Percentiles rank a stretch among this genome's conserved stretches.
phyloP scores from a whole-genome alignment of 2,888 invertebrate species.

The Tipula unca region DNA sequence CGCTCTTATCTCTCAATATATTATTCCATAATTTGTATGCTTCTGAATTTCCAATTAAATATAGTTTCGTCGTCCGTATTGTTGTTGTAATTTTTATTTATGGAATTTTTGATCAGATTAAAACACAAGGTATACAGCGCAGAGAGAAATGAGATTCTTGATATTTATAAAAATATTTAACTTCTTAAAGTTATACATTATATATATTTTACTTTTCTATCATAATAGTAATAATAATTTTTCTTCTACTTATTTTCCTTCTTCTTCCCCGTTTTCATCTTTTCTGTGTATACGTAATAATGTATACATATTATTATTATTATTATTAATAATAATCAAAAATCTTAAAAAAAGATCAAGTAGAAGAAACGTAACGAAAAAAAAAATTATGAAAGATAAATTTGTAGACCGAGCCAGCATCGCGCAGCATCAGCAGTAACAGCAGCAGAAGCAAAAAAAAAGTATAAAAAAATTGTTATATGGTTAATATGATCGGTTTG shows the following conservation, averaged over 20 bases:
- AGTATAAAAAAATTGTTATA: not conserved
- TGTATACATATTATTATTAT: not conserved
- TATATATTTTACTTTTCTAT: not conserved
- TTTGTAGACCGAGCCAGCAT: not conserved
- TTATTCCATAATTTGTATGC: not conserved
- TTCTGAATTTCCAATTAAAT: constrained; percentile 3
- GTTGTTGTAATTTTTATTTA: not conserved
- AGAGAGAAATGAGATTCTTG: not conserved
- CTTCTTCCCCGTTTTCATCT: not conserved
- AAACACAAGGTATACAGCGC: not conserved
- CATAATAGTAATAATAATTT: not conserved
- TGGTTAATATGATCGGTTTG: constrained; percentile 14
- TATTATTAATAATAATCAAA: not conserved
- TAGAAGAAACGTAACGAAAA: not conserved
- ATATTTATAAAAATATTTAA: not conserved
- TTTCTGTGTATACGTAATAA: not conserved
- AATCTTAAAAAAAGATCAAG: not conserved
- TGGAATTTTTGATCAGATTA: constrained; percentile 4
- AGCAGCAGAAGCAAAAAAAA: not conserved
- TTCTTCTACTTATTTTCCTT: not conserved
- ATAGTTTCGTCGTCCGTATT: not conserved
- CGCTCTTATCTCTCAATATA: not conserved
- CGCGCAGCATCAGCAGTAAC: not conserved
- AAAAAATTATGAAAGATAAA: not conserved
- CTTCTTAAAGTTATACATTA: not conserved